Percentiles rank a stretch among this genome's conserved stretches.
Evolutionary conservation across 2,113 vertebrate species (phyloP).

Genomic region (Marmota monax): DNA sequence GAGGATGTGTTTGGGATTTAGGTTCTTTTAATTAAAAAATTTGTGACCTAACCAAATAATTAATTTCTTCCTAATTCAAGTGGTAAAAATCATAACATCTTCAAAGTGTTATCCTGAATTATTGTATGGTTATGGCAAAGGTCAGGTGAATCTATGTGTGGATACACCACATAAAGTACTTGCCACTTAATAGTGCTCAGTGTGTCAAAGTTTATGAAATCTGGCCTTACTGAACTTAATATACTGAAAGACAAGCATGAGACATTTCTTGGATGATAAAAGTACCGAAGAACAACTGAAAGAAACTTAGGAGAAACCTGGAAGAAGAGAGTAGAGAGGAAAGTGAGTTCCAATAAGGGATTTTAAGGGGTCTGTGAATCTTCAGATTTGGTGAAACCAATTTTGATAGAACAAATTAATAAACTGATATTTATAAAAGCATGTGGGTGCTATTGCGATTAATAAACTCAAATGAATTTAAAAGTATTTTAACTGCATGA

Average conservation of each 20-base stretch:
- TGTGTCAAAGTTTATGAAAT: background rate
- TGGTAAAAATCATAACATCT: background rate
- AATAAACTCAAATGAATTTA: background rate
- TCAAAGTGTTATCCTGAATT: background rate
- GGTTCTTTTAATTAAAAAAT: background rate
- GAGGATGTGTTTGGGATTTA: background rate
- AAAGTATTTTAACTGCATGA: constrained; percentile 17
- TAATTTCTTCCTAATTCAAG: background rate
- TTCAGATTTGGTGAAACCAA: background rate
- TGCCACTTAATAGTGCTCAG: background rate
- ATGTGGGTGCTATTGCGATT: background rate
- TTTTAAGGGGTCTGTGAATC: background rate
- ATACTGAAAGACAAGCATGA: background rate
- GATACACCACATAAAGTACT: background rate
- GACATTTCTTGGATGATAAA: background rate
- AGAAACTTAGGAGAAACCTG: background rate
- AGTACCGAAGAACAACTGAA: background rate
- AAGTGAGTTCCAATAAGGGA: background rate
- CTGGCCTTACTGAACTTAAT: background rate
- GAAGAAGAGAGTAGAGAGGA: background rate
- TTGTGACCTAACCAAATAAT: background rate
- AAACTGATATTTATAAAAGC: background rate
- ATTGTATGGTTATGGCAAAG: background rate
- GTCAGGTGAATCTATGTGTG: background rate
- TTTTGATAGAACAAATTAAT: background rate